These are phyloP conservation scores for Crioceris asparagi DNA, from an alignment of 2,888 invertebrate species.

Conservation along the genomic window DNA sequence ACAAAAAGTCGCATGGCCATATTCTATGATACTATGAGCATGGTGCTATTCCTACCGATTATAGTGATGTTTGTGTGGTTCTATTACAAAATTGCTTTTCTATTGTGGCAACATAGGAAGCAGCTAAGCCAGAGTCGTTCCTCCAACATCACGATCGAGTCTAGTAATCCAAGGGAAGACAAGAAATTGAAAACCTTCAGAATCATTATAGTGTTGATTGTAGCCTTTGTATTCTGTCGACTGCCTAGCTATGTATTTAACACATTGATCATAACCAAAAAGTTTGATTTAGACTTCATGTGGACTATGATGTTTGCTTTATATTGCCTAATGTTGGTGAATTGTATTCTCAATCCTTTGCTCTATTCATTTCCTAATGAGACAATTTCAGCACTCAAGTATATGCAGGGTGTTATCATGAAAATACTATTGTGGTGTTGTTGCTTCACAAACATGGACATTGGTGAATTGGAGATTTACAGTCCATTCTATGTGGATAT, in stretches of 20 bases:
- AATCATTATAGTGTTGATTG: constrained; percentile 45
- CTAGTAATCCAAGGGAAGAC: constrained; percentile 22
- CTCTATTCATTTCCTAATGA: constrained; percentile 48
- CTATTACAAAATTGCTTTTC: constrained; percentile 41
- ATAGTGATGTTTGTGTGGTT: constrained; percentile 41
- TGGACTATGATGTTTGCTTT: constrained; percentile 42
- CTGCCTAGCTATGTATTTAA: constrained; percentile 42
- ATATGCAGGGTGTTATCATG: constrained; percentile 26
- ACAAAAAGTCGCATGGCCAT: too few relatives aligned
- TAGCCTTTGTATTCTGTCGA: constrained; percentile 43
- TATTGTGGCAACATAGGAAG: constrained; percentile 42
- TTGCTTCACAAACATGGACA: constrained; percentile 30
- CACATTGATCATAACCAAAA: constrained; percentile 35
- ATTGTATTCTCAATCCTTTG: constrained; percentile 47
- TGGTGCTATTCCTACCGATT: constrained; percentile 39
- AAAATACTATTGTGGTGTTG: constrained; percentile 30
- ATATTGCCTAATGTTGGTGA: constrained; percentile 41
- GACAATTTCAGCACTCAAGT: constrained; percentile 31
- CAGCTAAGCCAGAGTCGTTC: constrained; percentile 22
- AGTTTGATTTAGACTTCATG: constrained; percentile 23
- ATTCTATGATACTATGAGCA: too few relatives aligned
- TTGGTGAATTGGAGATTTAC: constrained; percentile 31
- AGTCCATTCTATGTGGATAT: constrained; percentile 6
- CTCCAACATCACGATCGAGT: constrained; percentile 21
- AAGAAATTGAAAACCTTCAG: constrained; percentile 46